phyloP scores from a whole-genome alignment of 1,140 invertebrate species.

The Cheumatopsyche charites region DNA sequence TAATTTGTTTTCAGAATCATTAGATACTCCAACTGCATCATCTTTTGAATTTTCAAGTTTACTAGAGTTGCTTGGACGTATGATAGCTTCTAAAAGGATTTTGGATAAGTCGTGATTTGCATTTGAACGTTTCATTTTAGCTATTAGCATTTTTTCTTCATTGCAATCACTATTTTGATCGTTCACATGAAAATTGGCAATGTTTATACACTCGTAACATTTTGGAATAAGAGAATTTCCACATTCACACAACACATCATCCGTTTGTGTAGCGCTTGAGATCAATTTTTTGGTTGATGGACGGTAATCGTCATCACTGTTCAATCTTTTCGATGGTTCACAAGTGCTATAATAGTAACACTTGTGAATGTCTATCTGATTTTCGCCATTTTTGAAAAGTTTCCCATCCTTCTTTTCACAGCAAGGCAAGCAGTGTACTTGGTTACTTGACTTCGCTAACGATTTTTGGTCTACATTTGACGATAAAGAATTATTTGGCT shows the following conservation, averaged over 20 bases:
- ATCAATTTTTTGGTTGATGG: conserved; percentile 54
- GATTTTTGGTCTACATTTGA: conserved; percentile 39
- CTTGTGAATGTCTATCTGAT: not conserved
- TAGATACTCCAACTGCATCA: not conserved
- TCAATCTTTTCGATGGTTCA: not conserved
- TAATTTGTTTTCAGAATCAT: not conserved
- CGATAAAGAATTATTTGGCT: conserved; percentile 17
- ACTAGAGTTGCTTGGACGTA: conserved; percentile 31
- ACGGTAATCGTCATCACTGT: conserved; percentile 50
- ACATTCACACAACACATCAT: conserved; percentile 55
- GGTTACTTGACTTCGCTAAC: conserved; percentile 29
- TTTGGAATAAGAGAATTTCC: conserved; percentile 52
- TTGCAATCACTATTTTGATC: not conserved
- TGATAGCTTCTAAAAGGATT: conserved; percentile 43
- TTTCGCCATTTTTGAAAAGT: not conserved
- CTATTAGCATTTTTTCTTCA: not conserved
- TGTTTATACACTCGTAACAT: conserved; percentile 52
- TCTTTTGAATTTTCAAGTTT: not conserved
- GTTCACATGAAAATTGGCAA: conserved; percentile 44
- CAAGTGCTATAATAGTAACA: conserved; percentile 2
- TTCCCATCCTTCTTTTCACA: not conserved
- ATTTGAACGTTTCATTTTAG: conserved; percentile 51
- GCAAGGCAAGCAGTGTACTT: not conserved
- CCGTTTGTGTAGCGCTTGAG: conserved; percentile 58
- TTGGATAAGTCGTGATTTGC: conserved; percentile 54